Conservation (phyloP, 2,113 vertebrate genomes). For the Silurus glanis region DNA sequence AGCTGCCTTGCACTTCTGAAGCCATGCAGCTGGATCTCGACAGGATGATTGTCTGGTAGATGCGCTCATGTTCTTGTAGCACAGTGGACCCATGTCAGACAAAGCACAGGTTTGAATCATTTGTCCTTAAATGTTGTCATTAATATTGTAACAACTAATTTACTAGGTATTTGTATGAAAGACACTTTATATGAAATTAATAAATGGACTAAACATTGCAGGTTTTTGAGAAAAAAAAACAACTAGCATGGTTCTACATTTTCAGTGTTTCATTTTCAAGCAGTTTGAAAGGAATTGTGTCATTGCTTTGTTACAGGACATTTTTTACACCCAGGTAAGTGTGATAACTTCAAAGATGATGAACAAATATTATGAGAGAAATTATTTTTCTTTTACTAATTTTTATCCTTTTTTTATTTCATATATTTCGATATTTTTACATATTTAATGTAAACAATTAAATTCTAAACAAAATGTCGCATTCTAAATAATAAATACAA, state of each 20-base stretch:
- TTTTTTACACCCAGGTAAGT: neutral
- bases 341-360: too few relatives aligned
- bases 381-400: too few relatives aligned
- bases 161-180: too few relatives aligned
- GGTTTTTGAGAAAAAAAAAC: too few relatives aligned
- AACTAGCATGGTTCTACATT: too few relatives aligned
- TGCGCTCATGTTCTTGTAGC: neutral
- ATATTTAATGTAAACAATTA: too few relatives aligned
- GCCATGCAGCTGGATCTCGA: neutral
- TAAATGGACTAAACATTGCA: neutral
- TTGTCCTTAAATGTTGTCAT: neutral
- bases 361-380: too few relatives aligned
- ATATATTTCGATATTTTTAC: too few relatives aligned
- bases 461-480: too few relatives aligned
- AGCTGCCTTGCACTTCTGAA: neutral
- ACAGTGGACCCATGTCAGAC: neutral
- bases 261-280: neutral
- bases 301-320: neutral
- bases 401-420: too few relatives aligned
- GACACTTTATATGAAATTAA: neutral
- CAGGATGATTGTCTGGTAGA: neutral
- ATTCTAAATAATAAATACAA: too few relatives aligned
- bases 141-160: neutral
- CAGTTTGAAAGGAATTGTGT: neutral
- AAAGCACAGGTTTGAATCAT: neutral